A percentile compares a stretch with the other conserved stretches of the same genome.
phyloP scores from a whole-genome alignment of 2,113 vertebrate species.

The human (Homo sapiens) region GRCh38 chr5:135398001-135398500 shows the following conservation, averaged over 20 bases:
- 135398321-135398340: background rate
- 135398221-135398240: slow-evolving; percentile 72
- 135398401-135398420: background rate
- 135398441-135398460: background rate
- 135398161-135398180: background rate
- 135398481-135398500: background rate
- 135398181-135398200: background rate
- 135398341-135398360: slow-evolving; percentile 34
- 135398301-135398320: slow-evolving; percentile 8
- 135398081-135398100: background rate
- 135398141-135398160: background rate
- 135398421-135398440: background rate
- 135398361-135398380: background rate
- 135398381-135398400: slow-evolving; percentile 73
- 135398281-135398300: background rate
- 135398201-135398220: background rate
- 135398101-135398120: slow-evolving; percentile 34
- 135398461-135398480: background rate
- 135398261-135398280: background rate
- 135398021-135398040: slow-evolving; percentile 64
- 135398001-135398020: slow-evolving; percentile 48
- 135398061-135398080: slow-evolving; percentile 8
- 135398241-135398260: slow-evolving; percentile 18
- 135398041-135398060: background rate
- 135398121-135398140: background rate